Evolutionary conservation across 2,113 vertebrate species (phyloP), one percentile per base, ranked within the genome.

Genomic region (Lethenteron reissneri): DNA sequence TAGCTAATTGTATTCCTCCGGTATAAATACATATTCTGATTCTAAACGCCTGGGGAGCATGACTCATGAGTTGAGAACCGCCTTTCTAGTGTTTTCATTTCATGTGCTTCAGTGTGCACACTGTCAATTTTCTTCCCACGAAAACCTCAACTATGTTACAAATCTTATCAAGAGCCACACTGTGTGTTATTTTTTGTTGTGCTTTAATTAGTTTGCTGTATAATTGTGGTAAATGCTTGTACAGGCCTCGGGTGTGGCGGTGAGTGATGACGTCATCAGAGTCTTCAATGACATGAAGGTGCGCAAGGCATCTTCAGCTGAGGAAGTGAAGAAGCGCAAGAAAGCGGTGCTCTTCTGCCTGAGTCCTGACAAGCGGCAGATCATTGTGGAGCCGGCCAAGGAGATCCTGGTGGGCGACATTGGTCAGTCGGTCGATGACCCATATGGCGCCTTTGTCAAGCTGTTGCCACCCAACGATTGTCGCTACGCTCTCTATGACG

Each of bases 261-360:
- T 94, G 59, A 83, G 84, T 21, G 88, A 92, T 64, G 79, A 79
- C 7, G 87, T 90, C 25, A 79, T 94, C 73, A 79, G 77, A 2
- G 77, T 85, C 75, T 92, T 92, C 82, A 90, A 89, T 3, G 83
- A 88, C 41, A 92, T 92, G 89, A 94, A 94, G 79, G 87, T 94
- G 74, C 85, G 87, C 58, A 90, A 90, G 73, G 81, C 83, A 1
- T 83, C 84, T 2, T 79, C 81, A 1, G 81, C 79, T 0, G 85
- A 89, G 75, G 84, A 83, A 0, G 89, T 91, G 68, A 83, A 82
- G 75, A 88, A 77, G 78, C 85, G 88, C 78, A 88, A 88, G 85
- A 94, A 94, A 85, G 87, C 85, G 0, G 82, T 89, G 70, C 76
- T 92, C 1, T 88, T 94, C 78, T 86, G 86, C 75, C 73, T 94